phyloP scores from a whole-genome alignment of 2,113 vertebrate species.

The Reinhardtius hippoglossoides region DNA sequence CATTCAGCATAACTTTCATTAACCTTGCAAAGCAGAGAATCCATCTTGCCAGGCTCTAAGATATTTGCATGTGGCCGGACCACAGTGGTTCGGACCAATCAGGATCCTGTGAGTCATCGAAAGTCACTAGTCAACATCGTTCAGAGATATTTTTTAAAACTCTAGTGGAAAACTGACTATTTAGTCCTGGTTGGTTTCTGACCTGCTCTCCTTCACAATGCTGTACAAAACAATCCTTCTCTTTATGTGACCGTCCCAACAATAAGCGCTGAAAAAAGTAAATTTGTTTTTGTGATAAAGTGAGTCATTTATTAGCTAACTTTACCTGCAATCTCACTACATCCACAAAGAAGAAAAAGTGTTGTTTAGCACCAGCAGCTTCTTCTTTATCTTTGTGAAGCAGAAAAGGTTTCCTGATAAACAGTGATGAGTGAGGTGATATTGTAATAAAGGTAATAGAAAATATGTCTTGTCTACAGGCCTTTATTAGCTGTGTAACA shows the following conservation, averaged over 20 bases:
- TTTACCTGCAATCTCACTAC: not conserved
- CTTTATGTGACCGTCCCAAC: not conserved
- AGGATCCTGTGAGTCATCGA: not conserved
- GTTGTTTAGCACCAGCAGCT: not conserved
- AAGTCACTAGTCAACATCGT: not conserved
- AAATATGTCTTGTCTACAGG: too few species aligned
- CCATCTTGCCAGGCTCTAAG: not conserved
- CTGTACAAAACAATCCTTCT: not conserved
- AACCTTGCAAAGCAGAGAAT: slow-evolving; percentile 2
- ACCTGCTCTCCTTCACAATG: not conserved
- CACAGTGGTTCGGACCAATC: not conserved
- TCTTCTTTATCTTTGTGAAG: not conserved
- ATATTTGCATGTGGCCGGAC: not conserved
- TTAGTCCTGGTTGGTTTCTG: not conserved
- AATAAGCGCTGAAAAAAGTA: not conserved
- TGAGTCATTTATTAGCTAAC: not conserved
- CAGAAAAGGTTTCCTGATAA: not conserved
- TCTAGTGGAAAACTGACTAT: not conserved
- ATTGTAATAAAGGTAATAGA: not conserved
- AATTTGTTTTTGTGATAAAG: not conserved
- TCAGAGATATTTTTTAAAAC: too few species aligned
- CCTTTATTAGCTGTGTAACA: not conserved
- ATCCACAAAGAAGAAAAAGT: not conserved
- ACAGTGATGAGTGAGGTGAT: not conserved
- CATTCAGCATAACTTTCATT: slow-evolving; percentile 2